Percentiles rank a stretch among this genome's conserved stretches.
Evolutionary conservation across 2,797 vertebrate species (phyloP).

Genomic region (Acanthiza pusilla): DNA sequence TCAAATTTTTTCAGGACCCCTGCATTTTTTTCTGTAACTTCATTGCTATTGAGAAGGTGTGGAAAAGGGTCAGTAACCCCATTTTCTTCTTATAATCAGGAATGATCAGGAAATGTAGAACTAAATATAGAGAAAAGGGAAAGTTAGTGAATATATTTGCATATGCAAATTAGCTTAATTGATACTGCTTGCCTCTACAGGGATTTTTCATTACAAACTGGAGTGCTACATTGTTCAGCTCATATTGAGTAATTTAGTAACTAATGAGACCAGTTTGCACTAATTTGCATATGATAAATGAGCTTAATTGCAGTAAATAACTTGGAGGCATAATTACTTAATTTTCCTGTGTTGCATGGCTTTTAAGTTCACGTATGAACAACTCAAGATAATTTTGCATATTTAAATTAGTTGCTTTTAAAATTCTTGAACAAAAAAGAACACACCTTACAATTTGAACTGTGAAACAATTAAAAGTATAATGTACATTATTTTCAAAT

Average conservation of each 20-base stretch:
- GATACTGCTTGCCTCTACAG: slow-evolving; percentile 87
- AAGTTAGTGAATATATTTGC: slow-evolving; percentile 84
- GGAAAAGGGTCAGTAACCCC: slow-evolving; percentile 64
- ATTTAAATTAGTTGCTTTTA: slow-evolving; percentile 82
- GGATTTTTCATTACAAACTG: slow-evolving; percentile 89
- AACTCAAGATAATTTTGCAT: slow-evolving; percentile 84
- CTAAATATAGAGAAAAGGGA: slow-evolving; percentile 84
- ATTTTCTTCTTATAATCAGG: slow-evolving; percentile 67
- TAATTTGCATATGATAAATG: slow-evolving; percentile 90
- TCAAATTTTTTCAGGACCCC: not conserved
- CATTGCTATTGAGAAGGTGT: slow-evolving; percentile 28
- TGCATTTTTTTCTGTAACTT: slow-evolving; percentile 16
- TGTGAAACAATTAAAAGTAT: slow-evolving; percentile 70
- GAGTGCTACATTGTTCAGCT: slow-evolving; percentile 88
- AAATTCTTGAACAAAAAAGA: slow-evolving; percentile 77
- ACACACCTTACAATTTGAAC: slow-evolving; percentile 74
- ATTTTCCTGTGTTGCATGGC: slow-evolving; percentile 86
- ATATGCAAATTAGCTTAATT: slow-evolving; percentile 88
- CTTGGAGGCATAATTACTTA: slow-evolving; percentile 89
- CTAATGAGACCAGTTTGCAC: slow-evolving; percentile 88
- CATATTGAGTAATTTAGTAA: slow-evolving; percentile 89
- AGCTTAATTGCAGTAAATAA: slow-evolving; percentile 89
- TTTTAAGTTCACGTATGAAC: slow-evolving; percentile 86
- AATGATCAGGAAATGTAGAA: slow-evolving; percentile 80
- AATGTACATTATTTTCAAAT: slow-evolving; percentile 38